Percentiles rank a stretch among this genome's conserved stretches.
Evolutionary conservation across 2,888 invertebrate species (phyloP).

Genomic region (Apomyelois bistriatella): DNA sequence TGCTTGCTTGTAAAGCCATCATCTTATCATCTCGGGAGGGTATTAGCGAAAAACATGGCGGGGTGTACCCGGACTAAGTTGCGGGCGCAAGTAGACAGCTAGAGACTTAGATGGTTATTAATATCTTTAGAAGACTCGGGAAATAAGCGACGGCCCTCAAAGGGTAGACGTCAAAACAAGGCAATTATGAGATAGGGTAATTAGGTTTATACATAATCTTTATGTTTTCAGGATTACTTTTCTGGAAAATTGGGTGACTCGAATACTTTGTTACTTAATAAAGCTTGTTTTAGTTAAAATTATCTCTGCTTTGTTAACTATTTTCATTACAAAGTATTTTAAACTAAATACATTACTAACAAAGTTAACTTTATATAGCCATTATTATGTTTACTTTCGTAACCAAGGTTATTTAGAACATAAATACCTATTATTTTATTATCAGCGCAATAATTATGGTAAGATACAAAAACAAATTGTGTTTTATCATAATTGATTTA

Average conservation of each 20-base stretch:
- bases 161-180: slow-evolving; percentile 77
- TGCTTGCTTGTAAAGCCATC: slow-evolving; percentile 76
- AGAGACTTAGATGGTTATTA: slow-evolving; percentile 72
- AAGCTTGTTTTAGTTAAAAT: slow-evolving; percentile 1
- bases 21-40: slow-evolving; percentile 74
- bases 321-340: no score
- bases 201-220: slow-evolving; percentile 70
- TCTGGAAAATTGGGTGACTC: slow-evolving; percentile 31
- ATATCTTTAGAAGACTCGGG: slow-evolving; percentile 69
- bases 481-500: no score
- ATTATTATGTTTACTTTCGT: no score
- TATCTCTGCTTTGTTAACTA: not conserved
- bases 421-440: no score
- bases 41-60: slow-evolving; percentile 73
- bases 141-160: slow-evolving; percentile 70
- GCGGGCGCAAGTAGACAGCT: slow-evolving; percentile 62
- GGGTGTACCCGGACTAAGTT: slow-evolving; percentile 33
- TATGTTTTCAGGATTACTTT: slow-evolving; percentile 46
- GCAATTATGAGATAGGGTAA: slow-evolving; percentile 75
- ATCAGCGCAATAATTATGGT: no score
- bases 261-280: slow-evolving; percentile 15
- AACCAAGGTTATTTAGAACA: no score
- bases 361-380: no score
- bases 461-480: no score
- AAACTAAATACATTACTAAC: no score